A percentile compares a stretch with the other conserved stretches of the same genome.
phyloP scores from a whole-genome alignment of 2,888 invertebrate genomes.

The Hydraecia micacea region DNA sequence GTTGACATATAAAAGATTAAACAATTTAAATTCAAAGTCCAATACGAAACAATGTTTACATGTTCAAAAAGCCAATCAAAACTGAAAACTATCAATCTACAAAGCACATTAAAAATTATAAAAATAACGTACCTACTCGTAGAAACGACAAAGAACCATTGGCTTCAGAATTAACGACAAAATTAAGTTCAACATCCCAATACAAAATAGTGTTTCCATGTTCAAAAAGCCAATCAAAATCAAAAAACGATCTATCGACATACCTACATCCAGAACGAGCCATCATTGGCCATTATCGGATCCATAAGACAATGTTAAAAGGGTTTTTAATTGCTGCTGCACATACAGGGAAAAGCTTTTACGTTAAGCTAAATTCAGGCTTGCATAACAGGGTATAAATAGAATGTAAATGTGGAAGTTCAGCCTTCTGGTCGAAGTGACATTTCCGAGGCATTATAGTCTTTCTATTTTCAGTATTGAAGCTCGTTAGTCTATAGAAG shows the following conservation, averaged over 20 bases:
- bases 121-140: no score
- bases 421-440: conserved; percentile 32
- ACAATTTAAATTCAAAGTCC: no score
- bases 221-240: conserved; percentile 36
- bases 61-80: no score
- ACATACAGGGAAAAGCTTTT: conserved; percentile 60
- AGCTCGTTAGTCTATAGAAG: background rate
- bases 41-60: no score
- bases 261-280: conserved; percentile 20
- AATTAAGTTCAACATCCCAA: no score
- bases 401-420: conserved; percentile 46
- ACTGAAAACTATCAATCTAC: no score
- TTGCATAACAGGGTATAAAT: conserved; percentile 57
- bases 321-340: conserved; percentile 58
- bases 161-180: no score
- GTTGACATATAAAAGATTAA: background rate
- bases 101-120: no score
- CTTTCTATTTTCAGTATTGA: conserved; percentile 33
- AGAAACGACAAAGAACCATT: no score
- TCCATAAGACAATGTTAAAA: conserved; percentile 60
- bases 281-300: conserved; percentile 59
- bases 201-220: background rate
- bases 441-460: conserved; percentile 36
- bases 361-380: conserved; percentile 61
- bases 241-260: conserved; percentile 18